Evolutionary conservation across 2,888 invertebrate species (phyloP), one percentile per base, ranked within the genome.

Genomic region (Hypolimnas misippus): DNA sequence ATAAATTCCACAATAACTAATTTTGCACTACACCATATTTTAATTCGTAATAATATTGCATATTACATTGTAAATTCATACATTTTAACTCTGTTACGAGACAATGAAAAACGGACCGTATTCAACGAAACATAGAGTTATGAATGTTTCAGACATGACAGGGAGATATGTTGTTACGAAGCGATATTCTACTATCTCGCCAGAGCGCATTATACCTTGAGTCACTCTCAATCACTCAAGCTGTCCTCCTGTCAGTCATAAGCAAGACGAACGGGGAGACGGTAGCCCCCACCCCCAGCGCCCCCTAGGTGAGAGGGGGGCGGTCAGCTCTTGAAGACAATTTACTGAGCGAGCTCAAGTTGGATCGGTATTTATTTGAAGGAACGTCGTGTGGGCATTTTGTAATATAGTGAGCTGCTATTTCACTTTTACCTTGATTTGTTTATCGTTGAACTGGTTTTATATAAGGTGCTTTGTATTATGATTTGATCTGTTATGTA

Each of bases 221-320:
- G 90, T 91, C 91, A 91, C 87, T 91, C 90, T 90, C 90, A 89
- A 91, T 91, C 90, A 91, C 90, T 91, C 89, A 88, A 88, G 82
- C 89, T 90, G 90, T 90, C 90, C 86, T 77, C 84, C 86, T 86
- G 89, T 91, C 90, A 89, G 82, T 92, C 92, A 92, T 91, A 91
- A 90, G 89, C 89, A 90, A 90, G 89, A 89, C 89, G 87, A 86
- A 89, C 87, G 87, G 88, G 90, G 86, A 84, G 83, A 84, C 81
- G 83, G 82, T 52, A 42, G 84, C 84, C 81, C 83, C 86, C 86
- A 74, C 74, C 75, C 72, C 82, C 71, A 63, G 38, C 66, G 54
- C 71, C 76, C 82, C 77, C 75, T 74, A 75, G 77, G 77, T 78
- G 76, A 75, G 70, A 76, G 76, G 76, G 80, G 83, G 85, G 72